Conservation (phyloP, 2,888 invertebrate species). For the Calliphora vomitoria region DNA sequence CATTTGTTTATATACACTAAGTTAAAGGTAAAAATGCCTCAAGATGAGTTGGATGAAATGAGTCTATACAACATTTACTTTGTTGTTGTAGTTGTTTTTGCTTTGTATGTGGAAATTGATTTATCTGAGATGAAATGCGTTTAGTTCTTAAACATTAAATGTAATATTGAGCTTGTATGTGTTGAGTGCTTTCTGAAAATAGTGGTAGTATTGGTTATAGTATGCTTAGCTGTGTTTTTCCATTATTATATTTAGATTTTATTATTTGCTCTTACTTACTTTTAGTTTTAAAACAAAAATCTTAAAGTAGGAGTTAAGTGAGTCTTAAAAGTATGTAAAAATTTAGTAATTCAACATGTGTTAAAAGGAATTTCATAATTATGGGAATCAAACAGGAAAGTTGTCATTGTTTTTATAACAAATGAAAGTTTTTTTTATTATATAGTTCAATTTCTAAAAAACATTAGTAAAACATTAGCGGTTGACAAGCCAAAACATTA, state of each 20-base stretch:
- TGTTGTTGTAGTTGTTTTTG: slow-evolving; percentile 21
- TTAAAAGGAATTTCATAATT: neutral
- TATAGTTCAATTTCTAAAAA: too few relatives aligned
- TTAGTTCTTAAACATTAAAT: slow-evolving; percentile 1
- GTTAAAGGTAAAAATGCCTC: slow-evolving; percentile 23
- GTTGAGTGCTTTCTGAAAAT: neutral
- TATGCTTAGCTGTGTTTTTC: neutral
- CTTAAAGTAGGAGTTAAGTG: neutral
- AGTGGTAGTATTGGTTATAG: neutral
- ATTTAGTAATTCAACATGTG: too few relatives aligned
- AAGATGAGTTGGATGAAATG: slow-evolving; percentile 14
- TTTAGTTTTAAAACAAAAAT: neutral
- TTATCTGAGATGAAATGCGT: slow-evolving; percentile 27
- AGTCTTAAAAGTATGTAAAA: neutral
- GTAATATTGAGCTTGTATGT: neutral
- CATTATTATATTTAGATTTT: neutral
- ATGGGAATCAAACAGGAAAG: too few relatives aligned
- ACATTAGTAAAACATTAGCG: neutral
- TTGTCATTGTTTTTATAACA: too few relatives aligned
- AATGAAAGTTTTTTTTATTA: too few relatives aligned
- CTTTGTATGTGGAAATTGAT: slow-evolving; percentile 37
- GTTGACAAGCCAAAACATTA: too few relatives aligned
- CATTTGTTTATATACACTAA: slow-evolving; percentile 32
- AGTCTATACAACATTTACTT: slow-evolving; percentile 32
- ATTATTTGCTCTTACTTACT: neutral